A percentile compares a stretch with the other conserved stretches of the same genome.
Evolutionary conservation across 2,113 vertebrate genomes (phyloP).

Genomic region (Pseudorasbora parva): DNA sequence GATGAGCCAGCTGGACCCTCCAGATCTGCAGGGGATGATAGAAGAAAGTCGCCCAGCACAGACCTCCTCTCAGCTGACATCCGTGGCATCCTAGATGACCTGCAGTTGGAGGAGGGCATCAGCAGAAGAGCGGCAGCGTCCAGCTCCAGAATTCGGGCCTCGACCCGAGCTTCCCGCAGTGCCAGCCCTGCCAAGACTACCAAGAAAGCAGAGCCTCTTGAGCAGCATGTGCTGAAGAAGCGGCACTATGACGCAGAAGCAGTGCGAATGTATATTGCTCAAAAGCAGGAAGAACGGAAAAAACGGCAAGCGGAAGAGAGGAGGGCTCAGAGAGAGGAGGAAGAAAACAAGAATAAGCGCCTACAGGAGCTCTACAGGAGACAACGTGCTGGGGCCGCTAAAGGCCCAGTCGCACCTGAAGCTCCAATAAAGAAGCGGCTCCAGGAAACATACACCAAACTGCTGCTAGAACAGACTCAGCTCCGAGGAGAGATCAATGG

Average conservation of each 20-base stretch:
- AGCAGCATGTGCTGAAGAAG: constrained; percentile 74
- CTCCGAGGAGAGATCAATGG: constrained; percentile 73
- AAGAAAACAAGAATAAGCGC: constrained; percentile 77
- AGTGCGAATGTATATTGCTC: constrained; percentile 89
- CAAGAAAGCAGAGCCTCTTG: constrained; percentile 67
- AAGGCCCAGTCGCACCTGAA: constrained; percentile 70
- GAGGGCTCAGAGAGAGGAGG: constrained; percentile 83
- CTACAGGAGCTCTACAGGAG: constrained; percentile 93
- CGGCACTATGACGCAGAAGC: constrained; percentile 91
- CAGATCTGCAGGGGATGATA: background rate
- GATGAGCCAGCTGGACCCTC: background rate
- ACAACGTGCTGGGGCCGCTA: constrained; percentile 81
- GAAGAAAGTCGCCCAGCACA: constrained; percentile 66
- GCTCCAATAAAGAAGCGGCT: constrained; percentile 71
- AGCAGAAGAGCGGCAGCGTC: constrained; percentile 68
- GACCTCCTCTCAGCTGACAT: constrained; percentile 88
- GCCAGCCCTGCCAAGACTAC: constrained; percentile 82
- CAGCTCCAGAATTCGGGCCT: constrained; percentile 62
- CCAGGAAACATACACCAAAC: constrained; percentile 86
- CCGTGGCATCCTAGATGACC: constrained; percentile 89
- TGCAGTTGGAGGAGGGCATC: constrained; percentile 81
- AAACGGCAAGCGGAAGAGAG: constrained; percentile 88
- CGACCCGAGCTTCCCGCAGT: constrained; percentile 71
- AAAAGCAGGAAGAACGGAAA: constrained; percentile 91
- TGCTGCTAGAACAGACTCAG: constrained; percentile 79